Evolutionary conservation across 2,113 vertebrate genomes (phyloP).

Genomic region (Hystrix cristata): DNA sequence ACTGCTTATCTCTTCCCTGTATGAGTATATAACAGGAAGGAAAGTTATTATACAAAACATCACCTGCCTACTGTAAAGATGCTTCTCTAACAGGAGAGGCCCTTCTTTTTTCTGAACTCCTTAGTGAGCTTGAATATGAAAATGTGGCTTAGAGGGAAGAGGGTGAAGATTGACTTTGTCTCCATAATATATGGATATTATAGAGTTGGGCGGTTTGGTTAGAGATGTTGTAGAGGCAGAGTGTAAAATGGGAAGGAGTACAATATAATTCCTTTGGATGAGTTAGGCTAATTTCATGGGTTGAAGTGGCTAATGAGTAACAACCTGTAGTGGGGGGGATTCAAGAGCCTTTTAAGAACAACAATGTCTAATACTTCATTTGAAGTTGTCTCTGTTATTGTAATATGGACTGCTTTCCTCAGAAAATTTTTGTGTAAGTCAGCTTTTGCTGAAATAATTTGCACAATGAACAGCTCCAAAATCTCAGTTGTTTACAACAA

Average conservation of each 20-base stretch:
- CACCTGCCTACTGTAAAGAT: not conserved
- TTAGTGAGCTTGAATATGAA: not conserved
- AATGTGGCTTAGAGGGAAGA: not conserved
- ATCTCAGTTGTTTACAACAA: not conserved
- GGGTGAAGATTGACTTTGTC: not conserved
- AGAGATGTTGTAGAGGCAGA: not conserved
- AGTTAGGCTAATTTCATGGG: not conserved
- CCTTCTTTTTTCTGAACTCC: not conserved
- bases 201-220: not conserved
- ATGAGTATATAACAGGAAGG: not conserved
- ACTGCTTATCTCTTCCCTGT: not conserved
- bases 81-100: not conserved
- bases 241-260: not conserved
- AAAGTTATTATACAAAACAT: not conserved
- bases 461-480: not conserved
- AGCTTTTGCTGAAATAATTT: constrained; percentile 46
- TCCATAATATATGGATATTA: not conserved
- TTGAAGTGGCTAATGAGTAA: not conserved
- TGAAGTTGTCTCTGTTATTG: not conserved
- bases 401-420: not conserved
- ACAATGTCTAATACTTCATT: not conserved
- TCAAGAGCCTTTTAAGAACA: not conserved
- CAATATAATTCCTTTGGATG: not conserved
- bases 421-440: constrained; percentile 12
- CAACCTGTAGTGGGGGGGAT: not conserved